Conservation (phyloP, 1,140 invertebrate species). For the Batillaria attramentaria region DNA sequence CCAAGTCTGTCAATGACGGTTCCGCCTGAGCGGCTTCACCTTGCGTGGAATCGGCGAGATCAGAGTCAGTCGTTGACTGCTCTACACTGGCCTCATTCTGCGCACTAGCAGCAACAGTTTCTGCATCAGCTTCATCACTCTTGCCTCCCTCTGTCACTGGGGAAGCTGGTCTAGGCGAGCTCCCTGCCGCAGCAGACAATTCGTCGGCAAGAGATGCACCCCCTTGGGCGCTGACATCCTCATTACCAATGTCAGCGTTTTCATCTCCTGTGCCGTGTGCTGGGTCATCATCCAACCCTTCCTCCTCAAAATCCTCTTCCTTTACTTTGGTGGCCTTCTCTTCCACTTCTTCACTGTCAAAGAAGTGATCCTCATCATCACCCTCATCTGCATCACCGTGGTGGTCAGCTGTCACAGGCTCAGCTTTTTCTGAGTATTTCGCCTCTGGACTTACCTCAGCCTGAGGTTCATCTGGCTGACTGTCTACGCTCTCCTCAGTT, state of each 20-base stretch:
- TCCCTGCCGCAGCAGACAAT: not conserved
- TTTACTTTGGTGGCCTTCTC: not conserved
- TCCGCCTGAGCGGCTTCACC: no score
- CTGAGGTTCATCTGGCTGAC: not conserved
- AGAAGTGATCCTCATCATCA: constrained; percentile 16
- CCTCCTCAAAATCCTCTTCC: not conserved
- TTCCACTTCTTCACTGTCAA: not conserved
- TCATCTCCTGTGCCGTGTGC: not conserved
- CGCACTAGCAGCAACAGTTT: not conserved
- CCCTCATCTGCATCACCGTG: not conserved
- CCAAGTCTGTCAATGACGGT: no score
- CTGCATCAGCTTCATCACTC: not conserved
- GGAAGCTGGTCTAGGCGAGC: constrained; percentile 8
- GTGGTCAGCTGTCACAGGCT: not conserved
- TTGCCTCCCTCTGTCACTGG: not conserved
- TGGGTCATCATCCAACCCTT: not conserved
- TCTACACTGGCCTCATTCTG: no score
- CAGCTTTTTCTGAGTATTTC: not conserved
- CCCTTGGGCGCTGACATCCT: not conserved
- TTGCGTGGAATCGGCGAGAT: no score
- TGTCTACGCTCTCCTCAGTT: not conserved
- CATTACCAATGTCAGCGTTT: no score
- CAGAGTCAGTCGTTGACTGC: not conserved
- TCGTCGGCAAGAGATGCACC: not conserved
- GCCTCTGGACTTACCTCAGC: no score